phyloP scores from a whole-genome alignment of 2,888 invertebrate genomes.

The Gordius sp. region DNA sequence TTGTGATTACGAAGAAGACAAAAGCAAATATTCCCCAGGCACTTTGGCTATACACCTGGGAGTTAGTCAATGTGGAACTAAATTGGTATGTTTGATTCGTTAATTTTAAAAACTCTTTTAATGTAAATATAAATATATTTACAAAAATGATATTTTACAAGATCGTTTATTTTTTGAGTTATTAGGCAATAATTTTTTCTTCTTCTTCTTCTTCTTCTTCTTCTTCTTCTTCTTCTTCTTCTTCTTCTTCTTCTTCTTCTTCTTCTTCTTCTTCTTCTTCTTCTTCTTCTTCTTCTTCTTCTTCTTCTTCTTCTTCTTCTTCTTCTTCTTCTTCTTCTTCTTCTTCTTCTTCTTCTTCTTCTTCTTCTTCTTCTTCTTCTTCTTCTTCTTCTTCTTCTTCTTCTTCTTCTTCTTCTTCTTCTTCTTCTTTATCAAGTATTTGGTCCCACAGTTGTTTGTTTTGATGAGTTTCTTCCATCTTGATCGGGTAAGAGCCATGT shows the following conservation, averaged over 20 bases:
- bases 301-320: conserved; percentile 5
- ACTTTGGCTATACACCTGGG: too few relatives aligned
- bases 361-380: conserved; percentile 11
- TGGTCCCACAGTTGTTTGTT: too few relatives aligned
- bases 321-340: conserved; percentile 5
- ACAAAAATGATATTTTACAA: too few relatives aligned
- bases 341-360: conserved; percentile 5
- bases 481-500: too few relatives aligned
- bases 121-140: too few relatives aligned
- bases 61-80: too few relatives aligned
- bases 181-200: not conserved
- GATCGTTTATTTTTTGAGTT: not conserved
- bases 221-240: conserved; percentile 5
- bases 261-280: conserved; percentile 5
- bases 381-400: conserved; percentile 2
- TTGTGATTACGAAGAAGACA: too few relatives aligned
- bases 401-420: conserved; percentile 12
- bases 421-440: too few relatives aligned
- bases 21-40: too few relatives aligned
- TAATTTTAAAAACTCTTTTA: too few relatives aligned
- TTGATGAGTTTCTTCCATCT: too few relatives aligned
- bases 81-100: too few relatives aligned
- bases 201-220: conserved; percentile 5
- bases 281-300: conserved; percentile 5
- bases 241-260: conserved; percentile 5